Base-by-base conservation (phyloP, 1,140 invertebrate genomes). In the Kradibia gibbosae region DNA sequence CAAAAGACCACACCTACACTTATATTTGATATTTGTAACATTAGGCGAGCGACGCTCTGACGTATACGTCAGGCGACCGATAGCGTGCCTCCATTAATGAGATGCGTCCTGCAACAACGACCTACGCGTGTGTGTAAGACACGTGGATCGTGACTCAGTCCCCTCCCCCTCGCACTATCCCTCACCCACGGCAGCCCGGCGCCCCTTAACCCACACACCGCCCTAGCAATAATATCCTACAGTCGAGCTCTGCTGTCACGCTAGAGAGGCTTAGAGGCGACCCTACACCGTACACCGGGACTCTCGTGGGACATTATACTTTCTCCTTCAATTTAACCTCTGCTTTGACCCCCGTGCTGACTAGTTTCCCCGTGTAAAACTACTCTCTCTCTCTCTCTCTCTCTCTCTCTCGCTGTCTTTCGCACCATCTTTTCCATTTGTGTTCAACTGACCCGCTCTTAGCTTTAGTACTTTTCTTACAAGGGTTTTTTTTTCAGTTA, bases 21-120 rank as follows among this genome's bases (percentile, higher is more conserved):
- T 82, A 83, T 71, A 83, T 84, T 86, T 76, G 75, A 74, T 83
- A 83, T 80, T 85, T 85, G 81, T 84, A 75, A 83, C 83, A 81
- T 80, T 83, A 81, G 45, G 42, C 25, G 62, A 31, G 22, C n/a
- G 22, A 4, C 36, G 25, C 39, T 8, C 28, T 1, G 42, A 70
- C 28, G 60, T 25, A 11, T 57, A n/a, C 39, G 39, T 36, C 22
- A 25, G 34, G 28, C 75, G 76, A 57, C 34, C 79, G 45, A 81
- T 81, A 57, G 72, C 79, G 79, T 81, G 80, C 72, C 73, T 53
- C 57, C 42, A 75, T 74, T 82, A 82, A 82, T 82, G 81, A 82
- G 75, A 67, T 70, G 50, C 28, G 60, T 28, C 70, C 65, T 53
- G 25, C 81, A 82, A 76, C 76, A 67, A 78, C 84, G 83, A 53